A percentile compares a stretch with the other conserved stretches of the same genome.
phyloP scores from a whole-genome alignment of 2,113 vertebrate genomes.

The Cyprinodon variegatus region DNA sequence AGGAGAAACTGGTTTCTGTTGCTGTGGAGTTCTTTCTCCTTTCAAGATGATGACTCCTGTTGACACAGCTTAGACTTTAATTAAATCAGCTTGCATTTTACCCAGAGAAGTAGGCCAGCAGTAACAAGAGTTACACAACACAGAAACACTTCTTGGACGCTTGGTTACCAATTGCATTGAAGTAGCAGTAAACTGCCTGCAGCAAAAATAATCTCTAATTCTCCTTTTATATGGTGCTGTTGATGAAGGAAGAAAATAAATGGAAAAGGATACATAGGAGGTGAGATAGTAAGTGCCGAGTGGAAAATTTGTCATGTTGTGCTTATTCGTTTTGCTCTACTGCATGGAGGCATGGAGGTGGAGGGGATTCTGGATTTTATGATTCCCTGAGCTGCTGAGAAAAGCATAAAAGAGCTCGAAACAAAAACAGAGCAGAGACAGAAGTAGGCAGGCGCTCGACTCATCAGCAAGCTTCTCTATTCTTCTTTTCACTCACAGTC shows the following conservation, averaged over 20 bases:
- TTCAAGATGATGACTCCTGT: conserved; percentile 1
- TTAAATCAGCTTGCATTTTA: conserved; percentile 20
- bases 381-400: conserved; percentile 17
- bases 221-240: not conserved
- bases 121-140: conserved; percentile 33
- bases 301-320: conserved; percentile 16
- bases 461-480: not conserved
- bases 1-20: conserved; percentile 1
- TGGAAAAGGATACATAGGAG: conserved; percentile 6
- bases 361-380: conserved; percentile 18
- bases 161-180: conserved; percentile 6
- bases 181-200: conserved; percentile 6
- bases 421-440: conserved; percentile 19
- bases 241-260: conserved; percentile 7
- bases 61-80: conserved; percentile 18
- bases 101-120: conserved; percentile 29
- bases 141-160: conserved; percentile 1
- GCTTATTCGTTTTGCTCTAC: conserved; percentile 25
- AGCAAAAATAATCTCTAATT: conserved; percentile 33
- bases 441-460: conserved; percentile 20
- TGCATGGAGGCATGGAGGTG: conserved; percentile 1
- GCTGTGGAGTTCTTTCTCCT: conserved; percentile 2
- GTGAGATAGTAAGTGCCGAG: conserved; percentile 8
- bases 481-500: not conserved
- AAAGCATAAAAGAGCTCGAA: conserved; percentile 16